Evolutionary conservation across 2,888 invertebrate genomes (phyloP), one percentile per base, ranked within the genome.

Genomic region (Cephus runcator): DNA sequence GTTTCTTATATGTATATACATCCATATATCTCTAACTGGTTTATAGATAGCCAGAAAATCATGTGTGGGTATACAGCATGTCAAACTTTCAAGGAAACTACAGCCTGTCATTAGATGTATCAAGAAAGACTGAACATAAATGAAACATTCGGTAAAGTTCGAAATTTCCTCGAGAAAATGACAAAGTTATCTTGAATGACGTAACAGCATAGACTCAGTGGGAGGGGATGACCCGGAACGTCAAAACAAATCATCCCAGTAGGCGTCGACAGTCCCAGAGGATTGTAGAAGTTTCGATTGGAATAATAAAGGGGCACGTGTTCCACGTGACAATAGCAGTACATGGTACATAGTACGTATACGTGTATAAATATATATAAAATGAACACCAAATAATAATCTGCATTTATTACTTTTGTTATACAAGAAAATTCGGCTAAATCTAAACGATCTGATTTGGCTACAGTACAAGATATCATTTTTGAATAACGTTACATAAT

Each of bases 341-440:
- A 23, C 9, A 23, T 2, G 6, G 56, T 56, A 23, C 9, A 23
- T 9, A 56, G 9, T 15, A 36, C 1, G 35, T 35, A 15, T 40
- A 6, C 6, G 15, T 40, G 15, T 56, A 33, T 77, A 40, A 69
- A 77, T 76, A 75, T 79, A 69, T 80, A 81, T 81, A 81, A 78
- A 81, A 77, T 79, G 75, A 77, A 81, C 88, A 89, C 82, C 85
- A 87, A 90, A 90, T 89, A 87, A 89, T 86, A 89, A 85, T 85
- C 88, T 87, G 84, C 85, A 85, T 89, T 89, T 87, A 87, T 88
- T 88, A 87, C 86, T 31, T 89, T 88, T 87, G 87, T 88, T 83
- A 87, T 89, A 89, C 89, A 88, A 89, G 88, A 88, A 86, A 86
- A 84, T 87, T 86, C 81, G 23, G 84, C 87, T 88, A 88, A 83